A percentile compares a stretch with the other conserved stretches of the same genome.
Conservation (phyloP, 2,113 vertebrate genomes). For the Notarius lentiginosus region DNA sequence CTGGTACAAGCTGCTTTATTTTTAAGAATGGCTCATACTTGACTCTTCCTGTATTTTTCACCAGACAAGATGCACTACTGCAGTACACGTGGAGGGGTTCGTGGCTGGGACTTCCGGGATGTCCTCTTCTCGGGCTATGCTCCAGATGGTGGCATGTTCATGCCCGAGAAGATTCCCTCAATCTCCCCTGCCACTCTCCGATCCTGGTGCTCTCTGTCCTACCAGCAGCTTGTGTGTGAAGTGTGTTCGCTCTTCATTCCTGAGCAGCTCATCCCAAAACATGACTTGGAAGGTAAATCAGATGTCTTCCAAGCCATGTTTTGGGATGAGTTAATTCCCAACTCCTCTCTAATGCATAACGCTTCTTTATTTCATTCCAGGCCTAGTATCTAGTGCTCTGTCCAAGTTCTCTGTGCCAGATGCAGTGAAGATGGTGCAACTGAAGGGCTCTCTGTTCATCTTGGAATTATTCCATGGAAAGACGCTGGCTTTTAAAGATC, state of each 20-base stretch:
- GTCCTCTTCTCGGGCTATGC: slow-evolving; percentile 88
- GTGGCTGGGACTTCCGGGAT: slow-evolving; percentile 72
- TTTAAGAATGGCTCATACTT: neutral
- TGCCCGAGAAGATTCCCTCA: slow-evolving; percentile 79
- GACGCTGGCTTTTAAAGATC: slow-evolving; percentile 88
- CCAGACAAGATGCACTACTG: slow-evolving; percentile 77
- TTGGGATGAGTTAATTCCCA: slow-evolving; percentile 67
- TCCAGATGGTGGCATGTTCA: slow-evolving; percentile 85
- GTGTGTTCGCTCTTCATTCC: slow-evolving; percentile 82
- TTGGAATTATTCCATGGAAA: slow-evolving; percentile 86
- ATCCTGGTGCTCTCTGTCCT: slow-evolving; percentile 77
- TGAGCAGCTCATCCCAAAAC: slow-evolving; percentile 68
- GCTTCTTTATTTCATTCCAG: slow-evolving; percentile 62
- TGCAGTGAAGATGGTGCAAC: slow-evolving; percentile 67
- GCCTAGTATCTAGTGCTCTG: slow-evolving; percentile 77
- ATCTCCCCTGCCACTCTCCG: slow-evolving; percentile 70
- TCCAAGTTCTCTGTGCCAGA: slow-evolving; percentile 72
- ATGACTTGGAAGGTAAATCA: slow-evolving; percentile 74
- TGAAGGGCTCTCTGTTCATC: slow-evolving; percentile 77
- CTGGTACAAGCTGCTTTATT: too few species aligned
- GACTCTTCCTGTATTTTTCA: slow-evolving; percentile 1
- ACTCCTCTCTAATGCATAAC: neutral
- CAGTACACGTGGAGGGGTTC: slow-evolving; percentile 79
- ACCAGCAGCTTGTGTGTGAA: slow-evolving; percentile 80
- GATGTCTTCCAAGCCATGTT: slow-evolving; percentile 76